Percentiles rank a stretch among this genome's conserved stretches.
phyloP scores from a whole-genome alignment of 2,113 vertebrate species.

The Cyanoderma ruficeps region DNA sequence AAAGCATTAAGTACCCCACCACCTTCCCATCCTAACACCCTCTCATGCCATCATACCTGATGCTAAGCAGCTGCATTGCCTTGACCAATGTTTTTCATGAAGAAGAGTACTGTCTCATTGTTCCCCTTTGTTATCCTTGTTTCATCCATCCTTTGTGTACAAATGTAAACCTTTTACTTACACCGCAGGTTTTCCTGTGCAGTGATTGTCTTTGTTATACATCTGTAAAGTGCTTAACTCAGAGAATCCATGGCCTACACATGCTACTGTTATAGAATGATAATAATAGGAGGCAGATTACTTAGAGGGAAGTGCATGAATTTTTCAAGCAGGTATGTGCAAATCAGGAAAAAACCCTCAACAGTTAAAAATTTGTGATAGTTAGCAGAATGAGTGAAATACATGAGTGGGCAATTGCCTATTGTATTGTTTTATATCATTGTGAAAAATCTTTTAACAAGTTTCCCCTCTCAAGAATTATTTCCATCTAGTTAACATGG shows the following conservation, averaged over 20 bases:
- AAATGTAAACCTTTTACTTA: constrained; percentile 28
- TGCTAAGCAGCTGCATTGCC: background rate
- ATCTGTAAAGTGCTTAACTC: constrained; percentile 27
- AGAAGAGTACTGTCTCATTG: background rate
- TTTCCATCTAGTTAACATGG: constrained; percentile 36
- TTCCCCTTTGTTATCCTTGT: background rate
- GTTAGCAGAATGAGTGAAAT: background rate
- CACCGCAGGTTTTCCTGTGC: background rate
- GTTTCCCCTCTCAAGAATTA: constrained; percentile 38
- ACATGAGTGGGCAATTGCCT: constrained; percentile 21
- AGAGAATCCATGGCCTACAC: background rate
- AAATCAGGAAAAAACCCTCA: background rate
- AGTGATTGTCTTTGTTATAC: constrained; percentile 2
- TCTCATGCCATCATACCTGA: background rate
- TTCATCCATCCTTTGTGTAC: constrained; percentile 27
- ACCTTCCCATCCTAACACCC: background rate
- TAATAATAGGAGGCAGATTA: constrained; percentile 12
- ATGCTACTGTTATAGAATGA: background rate
- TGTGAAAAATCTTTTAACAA: constrained; percentile 38
- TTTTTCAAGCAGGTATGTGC: constrained; percentile 14
- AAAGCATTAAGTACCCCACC: background rate
- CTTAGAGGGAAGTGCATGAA: background rate
- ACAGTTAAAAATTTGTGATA: background rate
- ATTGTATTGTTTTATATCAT: constrained; percentile 39
- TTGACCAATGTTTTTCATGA: constrained; percentile 15